Evolutionary conservation across 2,888 invertebrate species (phyloP), one percentile per base, ranked within the genome.

Genomic region (Microdon myrmicae): DNA sequence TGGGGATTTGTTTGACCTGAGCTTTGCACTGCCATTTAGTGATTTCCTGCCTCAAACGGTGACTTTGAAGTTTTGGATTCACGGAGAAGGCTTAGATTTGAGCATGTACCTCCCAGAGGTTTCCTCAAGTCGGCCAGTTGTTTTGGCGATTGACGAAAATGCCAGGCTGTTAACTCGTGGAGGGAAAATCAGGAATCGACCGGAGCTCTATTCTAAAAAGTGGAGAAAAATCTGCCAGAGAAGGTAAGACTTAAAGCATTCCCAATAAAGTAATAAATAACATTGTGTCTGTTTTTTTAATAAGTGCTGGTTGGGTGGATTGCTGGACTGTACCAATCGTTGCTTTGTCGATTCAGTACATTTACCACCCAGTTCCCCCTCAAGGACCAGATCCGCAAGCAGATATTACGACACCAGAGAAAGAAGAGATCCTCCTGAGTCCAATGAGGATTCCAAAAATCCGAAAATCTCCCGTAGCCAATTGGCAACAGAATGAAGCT

Each of bases 301-400:
- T 37, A 6, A 80, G 81, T 59, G 75, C 79, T 22, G 95, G 96
- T 2, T 98, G 97, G 97, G 87, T 96, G 1, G 96, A 96, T 75
- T 96, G 96, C 74, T 96, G 96, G 96, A 91, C 91, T 34, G 94
- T 96, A 4, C 95, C 96, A 0, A 95, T 96, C 66, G 91, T 95
- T 3, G 94, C 95, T 0, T 82, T 97, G 12, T 94, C 92, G 69
- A 92, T 98, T 41, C 87, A 88, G 64, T 97, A 96, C 77, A 86
- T 87, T 12, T 97, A 95, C 78, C 96, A 97, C 79, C 96, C 96
- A 0, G 89, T 92, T 74, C 94, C 96, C 2, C 90, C 93, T 0
- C 78, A 94, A 28, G 92, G 94, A 0, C 93, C 92, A 0, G 87
- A 89, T 68, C 92, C 93, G 0, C 94, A 94, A 81, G 93, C 94